Evolutionary conservation across 2,888 invertebrate species (phyloP), one percentile per base, ranked within the genome.

Genomic region (Thelaira solivaga): DNA sequence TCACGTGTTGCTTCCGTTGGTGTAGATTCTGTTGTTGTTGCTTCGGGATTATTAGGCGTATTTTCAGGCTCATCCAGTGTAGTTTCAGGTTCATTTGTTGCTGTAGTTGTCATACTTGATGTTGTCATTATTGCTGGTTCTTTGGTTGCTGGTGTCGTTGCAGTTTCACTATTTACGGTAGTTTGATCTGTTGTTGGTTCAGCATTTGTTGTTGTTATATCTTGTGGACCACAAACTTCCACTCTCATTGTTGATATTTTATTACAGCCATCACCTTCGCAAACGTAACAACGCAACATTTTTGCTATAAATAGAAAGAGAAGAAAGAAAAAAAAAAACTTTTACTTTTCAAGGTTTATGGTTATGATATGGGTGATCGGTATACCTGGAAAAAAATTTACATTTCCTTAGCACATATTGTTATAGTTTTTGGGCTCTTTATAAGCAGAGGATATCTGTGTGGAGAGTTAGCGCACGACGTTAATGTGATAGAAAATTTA

Each of bases 181-280:
- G n/a, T n/a, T 22, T 11, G 3, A 2, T 36, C 36, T 4, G 57
- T 36, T 34, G 61, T 65, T 22, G 65, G 6, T 31, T 41, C 16
- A 2, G 61, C 10, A 2, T 16, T 8, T 41, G 61, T 3, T 13
- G 69, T 53, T 16, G 65, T 61, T 8, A 24, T 20, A 45, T 55
- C 43, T 0, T 11, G 18, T 0, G 72, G 69, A 6, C 57, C 64
- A 36, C 83, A 83, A 8, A 34, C 4, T n/a, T 36, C 43, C 1
- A 76, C 7, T 22, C 57, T 29, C 53, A 64, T 68, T 0, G 45
- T 20, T 0, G 57, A 62, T 7, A 81, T 43, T 11, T 80, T 59
- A 0, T 80, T 77, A 45, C 87, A 88, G 0, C 62, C 81, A 0
- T 71, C 67, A 2, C 87, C 86, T 13, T 82, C 80, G 69, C 87